These are phyloP conservation scores for Dryobota labecula DNA, from an alignment of 2,888 invertebrate genomes.

Conservation along the genomic window DNA sequence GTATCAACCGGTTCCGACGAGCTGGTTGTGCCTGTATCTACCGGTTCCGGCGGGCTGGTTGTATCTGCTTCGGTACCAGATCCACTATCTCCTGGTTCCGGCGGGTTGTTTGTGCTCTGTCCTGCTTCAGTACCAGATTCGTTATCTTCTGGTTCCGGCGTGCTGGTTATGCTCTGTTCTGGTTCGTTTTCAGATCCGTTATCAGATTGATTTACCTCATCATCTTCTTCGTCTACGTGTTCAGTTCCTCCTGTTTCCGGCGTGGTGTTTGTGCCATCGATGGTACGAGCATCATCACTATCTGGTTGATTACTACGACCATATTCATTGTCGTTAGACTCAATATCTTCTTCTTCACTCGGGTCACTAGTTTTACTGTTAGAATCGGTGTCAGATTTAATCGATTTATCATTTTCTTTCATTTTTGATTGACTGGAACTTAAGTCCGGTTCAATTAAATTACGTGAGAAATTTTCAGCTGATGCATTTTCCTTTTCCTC, in stretches of 20 bases:
- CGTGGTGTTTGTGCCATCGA: not conserved
- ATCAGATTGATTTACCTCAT: not conserved
- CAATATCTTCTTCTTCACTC: not conserved
- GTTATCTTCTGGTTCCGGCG: not conserved
- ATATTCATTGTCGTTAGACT: not conserved
- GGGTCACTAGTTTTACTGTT: not conserved
- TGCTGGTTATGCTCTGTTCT: not conserved
- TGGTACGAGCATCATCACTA: not conserved
- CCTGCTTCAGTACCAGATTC: not conserved
- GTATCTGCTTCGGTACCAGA: not conserved
- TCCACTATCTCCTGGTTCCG: not conserved
- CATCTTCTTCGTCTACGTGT: not conserved
- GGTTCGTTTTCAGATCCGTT: not conserved
- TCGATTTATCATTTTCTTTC: conserved; percentile 3
- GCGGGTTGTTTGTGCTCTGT: not conserved
- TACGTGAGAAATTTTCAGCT: conserved; percentile 4
- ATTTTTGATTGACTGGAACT: not conserved
- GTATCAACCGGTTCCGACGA: not conserved
- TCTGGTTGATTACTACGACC: not conserved
- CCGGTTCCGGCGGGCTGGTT: not conserved
- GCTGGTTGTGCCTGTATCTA: not conserved
- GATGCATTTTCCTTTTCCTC: not conserved
- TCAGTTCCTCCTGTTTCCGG: not conserved
- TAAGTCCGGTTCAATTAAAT: not conserved
- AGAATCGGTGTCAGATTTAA: not conserved